phyloP scores from a whole-genome alignment of 2,113 vertebrate genomes.

The Phoenicopterus ruber region DNA sequence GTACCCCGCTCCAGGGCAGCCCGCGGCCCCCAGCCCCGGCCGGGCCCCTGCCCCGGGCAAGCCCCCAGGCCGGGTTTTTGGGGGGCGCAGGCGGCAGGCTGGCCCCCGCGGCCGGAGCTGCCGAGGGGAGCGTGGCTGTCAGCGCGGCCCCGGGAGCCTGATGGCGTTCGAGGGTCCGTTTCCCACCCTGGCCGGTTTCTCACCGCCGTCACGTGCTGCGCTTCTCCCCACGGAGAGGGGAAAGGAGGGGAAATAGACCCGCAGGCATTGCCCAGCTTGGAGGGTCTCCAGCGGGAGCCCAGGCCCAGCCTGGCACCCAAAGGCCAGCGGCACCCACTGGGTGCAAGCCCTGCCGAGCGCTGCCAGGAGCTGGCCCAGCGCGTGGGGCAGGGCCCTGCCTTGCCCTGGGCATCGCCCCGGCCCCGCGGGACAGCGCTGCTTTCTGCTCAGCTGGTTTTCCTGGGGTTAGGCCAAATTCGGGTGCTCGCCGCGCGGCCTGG shows the following conservation, averaged over 20 bases:
- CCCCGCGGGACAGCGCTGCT: neutral
- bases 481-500: accelerated
- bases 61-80: accelerated
- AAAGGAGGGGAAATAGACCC: neutral
- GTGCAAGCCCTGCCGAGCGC: neutral
- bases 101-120: too few species aligned
- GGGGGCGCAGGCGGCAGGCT: too few species aligned
- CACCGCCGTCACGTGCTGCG: accelerated
- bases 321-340: too few species aligned
- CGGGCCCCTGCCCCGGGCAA: neutral
- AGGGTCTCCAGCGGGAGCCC: neutral
- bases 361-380: neutral
- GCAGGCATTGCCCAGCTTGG: neutral
- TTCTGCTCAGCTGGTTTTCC: neutral
- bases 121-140: neutral
- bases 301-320: too few species aligned
- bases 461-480: neutral
- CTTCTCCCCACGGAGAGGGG: neutral
- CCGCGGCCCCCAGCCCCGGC: neutral
- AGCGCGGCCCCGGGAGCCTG: accelerated
- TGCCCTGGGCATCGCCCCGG: neutral
- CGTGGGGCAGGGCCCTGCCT: neutral
- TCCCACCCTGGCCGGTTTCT: neutral
- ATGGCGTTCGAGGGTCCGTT: neutral
- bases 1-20: neutral